Base-by-base conservation (phyloP, 2,888 invertebrate species). In the Schizaphis graminum region DNA sequence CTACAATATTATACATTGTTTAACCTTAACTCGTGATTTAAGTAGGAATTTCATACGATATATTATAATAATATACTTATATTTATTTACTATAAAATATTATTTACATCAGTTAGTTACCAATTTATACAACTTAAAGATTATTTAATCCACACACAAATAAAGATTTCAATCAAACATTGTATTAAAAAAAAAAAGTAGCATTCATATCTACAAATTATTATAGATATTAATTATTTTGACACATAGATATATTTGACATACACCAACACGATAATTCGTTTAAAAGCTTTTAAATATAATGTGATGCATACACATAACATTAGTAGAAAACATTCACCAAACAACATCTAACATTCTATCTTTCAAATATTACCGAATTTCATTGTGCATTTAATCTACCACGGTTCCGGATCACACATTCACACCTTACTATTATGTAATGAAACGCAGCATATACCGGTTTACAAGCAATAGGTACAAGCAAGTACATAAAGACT, bases 401-500 rank as follows among this genome's bases (percentile, higher is more conserved):
- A 56, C 85, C 56, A 44, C 47, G 24, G 57, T 91, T 91, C 56
- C 85, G 57, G 85, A 91, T 91, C 85, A 91, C 89, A 61, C 89
- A 57, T 89, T 44, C 89, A 89, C 85, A 85, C 85, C 53, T 91
- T 57, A 35, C 91, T 41, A 53, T 67, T 8, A 28, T 56, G n/a
- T 56, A 53, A 84, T 28, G 24, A 41, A 47, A 44, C 57, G 28
- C 35, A 24, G 53, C 53, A 28, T 28, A 57, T 91, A 91, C 91
- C 91, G 91, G 91, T 91, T 91, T 85, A 91, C 85, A n/a, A 57
- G 85, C 16, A 84, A 91, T 67, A n/a, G n/a, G 35, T n/a, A 67
- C 49, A 24, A 35, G 84, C 44, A 91, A 77, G 41, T 47, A 41
- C 47, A 61, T 41, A 53, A 53, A 67, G 35, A 91, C 90, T 91